Conservation (phyloP, 2,888 invertebrate genomes). For the Adineta ricciae region DNA sequence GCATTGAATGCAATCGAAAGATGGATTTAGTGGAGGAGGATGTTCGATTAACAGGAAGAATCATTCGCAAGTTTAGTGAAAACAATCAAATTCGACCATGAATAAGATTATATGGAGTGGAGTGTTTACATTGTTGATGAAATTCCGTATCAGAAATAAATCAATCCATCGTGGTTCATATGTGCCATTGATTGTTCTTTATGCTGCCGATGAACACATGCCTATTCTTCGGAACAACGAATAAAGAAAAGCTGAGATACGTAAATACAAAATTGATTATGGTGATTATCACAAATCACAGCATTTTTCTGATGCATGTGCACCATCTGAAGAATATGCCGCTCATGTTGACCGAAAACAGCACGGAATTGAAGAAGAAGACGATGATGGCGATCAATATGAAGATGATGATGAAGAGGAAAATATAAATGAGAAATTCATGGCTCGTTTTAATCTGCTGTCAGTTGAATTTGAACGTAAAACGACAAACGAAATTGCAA, state of each 20-base stretch:
- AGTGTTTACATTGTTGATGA: too few species aligned
- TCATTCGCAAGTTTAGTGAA: background rate
- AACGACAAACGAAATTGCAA: slow-evolving; percentile 69
- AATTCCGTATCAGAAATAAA: too few species aligned
- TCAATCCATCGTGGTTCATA: slow-evolving; percentile 84
- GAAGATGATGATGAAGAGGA: slow-evolving; percentile 15
- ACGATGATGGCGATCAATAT: slow-evolving; percentile 23
- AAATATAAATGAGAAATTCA: background rate
- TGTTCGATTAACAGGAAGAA: background rate
- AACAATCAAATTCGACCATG: background rate
- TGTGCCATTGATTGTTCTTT: slow-evolving; percentile 79
- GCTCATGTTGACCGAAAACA: slow-evolving; percentile 36
- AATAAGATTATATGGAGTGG: background rate
- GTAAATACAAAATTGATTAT: slow-evolving; percentile 78
- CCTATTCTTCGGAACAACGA: slow-evolving; percentile 49
- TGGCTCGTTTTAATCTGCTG: slow-evolving; percentile 58
- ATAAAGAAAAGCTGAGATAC: slow-evolving; percentile 49
- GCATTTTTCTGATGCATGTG: slow-evolving; percentile 62
- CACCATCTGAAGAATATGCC: slow-evolving; percentile 39
- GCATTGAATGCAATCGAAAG: background rate
- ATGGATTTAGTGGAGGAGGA: background rate
- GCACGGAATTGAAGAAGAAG: slow-evolving; percentile 36
- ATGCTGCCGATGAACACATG: slow-evolving; percentile 75
- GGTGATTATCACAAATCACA: slow-evolving; percentile 89
- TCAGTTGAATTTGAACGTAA: slow-evolving; percentile 78